Percentiles rank a stretch among this genome's conserved stretches.
These are phyloP conservation scores for Alcedo quadribrachys DNA, from an alignment of 2,797 vertebrate genomes.

Conservation along the genomic window DNA sequence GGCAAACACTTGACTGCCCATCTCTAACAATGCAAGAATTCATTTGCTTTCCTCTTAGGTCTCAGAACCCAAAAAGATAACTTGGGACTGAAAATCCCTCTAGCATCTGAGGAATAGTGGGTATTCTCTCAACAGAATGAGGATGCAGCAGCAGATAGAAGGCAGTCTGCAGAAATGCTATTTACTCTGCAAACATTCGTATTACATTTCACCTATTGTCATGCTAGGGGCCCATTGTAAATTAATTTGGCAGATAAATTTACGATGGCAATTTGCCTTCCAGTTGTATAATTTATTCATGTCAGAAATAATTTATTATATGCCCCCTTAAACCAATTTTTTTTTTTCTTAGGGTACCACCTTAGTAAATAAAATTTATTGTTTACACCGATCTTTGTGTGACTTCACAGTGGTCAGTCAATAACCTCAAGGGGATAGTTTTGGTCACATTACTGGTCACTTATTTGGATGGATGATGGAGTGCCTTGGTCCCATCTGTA, in stretches of 20 bases:
- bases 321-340: constrained; percentile 1
- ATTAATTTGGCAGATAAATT: constrained; percentile 72
- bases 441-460: constrained; percentile 70
- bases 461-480: constrained; percentile 69
- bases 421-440: constrained; percentile 65
- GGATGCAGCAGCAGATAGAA: not conserved
- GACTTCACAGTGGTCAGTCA: constrained; percentile 56
- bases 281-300: constrained; percentile 62
- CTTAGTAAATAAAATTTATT: constrained; percentile 47
- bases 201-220: constrained; percentile 46
- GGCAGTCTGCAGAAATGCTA: not conserved
- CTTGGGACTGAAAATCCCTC: not conserved
- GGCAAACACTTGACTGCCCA: not conserved
- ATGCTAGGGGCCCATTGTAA: constrained; percentile 26
- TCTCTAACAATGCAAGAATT: not conserved
- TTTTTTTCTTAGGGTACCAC: constrained; percentile 12
- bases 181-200: not conserved
- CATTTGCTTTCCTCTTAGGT: not conserved
- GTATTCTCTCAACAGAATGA: not conserved
- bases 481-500: constrained; percentile 73
- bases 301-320: constrained; percentile 73
- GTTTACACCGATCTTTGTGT: constrained; percentile 33
- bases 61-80: not conserved
- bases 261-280: constrained; percentile 67
- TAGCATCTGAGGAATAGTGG: not conserved